A percentile compares a stretch with the other conserved stretches of the same genome.
Conservation (phyloP, 2,113 vertebrate species). For the Hyaena hyaena region DNA sequence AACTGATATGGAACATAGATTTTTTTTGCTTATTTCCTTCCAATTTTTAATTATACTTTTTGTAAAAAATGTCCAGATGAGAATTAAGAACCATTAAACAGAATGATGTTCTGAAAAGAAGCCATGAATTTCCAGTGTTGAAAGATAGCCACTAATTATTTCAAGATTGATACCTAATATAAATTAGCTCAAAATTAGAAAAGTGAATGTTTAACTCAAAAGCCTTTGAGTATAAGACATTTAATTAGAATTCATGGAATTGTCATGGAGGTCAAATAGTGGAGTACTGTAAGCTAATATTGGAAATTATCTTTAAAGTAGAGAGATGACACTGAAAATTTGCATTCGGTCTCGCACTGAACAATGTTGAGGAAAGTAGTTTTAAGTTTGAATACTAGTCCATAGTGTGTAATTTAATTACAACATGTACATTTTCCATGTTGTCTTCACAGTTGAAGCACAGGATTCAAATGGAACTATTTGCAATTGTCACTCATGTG, state of each 20-base stretch:
- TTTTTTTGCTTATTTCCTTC: conserved; percentile 2
- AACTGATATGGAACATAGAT: neutral
- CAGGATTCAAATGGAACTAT: neutral
- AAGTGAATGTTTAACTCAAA: conserved; percentile 50
- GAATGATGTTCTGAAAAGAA: conserved; percentile 50
- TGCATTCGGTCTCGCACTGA: neutral
- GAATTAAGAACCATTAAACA: conserved; percentile 45
- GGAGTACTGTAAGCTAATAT: conserved; percentile 45
- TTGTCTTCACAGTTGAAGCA: neutral
- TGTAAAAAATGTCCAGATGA: conserved; percentile 33
- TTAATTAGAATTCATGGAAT: conserved; percentile 66
- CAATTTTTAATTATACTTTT: conserved; percentile 5
- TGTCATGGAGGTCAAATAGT: conserved; percentile 54
- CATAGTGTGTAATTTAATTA: neutral
- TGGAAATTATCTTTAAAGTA: conserved; percentile 55
- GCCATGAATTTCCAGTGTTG: conserved; percentile 50
- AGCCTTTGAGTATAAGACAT: conserved; percentile 2
- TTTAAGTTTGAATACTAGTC: neutral
- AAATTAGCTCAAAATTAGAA: conserved; percentile 64
- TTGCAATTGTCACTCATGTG: neutral
- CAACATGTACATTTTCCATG: neutral
- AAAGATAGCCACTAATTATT: conserved; percentile 62
- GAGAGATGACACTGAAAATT: neutral
- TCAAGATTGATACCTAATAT: conserved; percentile 50
- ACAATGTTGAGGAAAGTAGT: neutral